These are phyloP conservation scores for Thymallus thymallus DNA, from an alignment of 2,113 vertebrate genomes.

Conservation along the genomic window DNA sequence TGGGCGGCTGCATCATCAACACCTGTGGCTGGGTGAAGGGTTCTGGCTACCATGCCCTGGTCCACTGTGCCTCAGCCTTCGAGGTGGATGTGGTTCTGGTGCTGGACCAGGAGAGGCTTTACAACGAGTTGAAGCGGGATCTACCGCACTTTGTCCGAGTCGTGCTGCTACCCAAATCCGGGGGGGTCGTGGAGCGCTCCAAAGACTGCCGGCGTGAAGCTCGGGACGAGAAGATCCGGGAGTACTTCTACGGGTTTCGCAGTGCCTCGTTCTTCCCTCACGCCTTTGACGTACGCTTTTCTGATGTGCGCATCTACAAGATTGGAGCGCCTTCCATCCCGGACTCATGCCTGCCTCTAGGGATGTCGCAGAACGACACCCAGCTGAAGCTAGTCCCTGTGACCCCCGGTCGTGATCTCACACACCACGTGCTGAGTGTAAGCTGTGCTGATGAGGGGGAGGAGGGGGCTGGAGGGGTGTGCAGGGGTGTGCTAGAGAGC, in stretches of 20 bases:
- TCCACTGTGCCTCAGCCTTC: conserved; percentile 93
- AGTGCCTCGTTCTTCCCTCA: conserved; percentile 90
- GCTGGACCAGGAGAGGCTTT: conserved; percentile 94
- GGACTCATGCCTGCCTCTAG: conserved; percentile 93
- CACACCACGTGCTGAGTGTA: conserved; percentile 93
- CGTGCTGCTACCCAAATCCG: conserved; percentile 91
- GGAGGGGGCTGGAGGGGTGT: conserved; percentile 58
- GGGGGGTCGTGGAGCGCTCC: conserved; percentile 91
- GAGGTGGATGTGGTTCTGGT: conserved; percentile 97
- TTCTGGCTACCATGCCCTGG: conserved; percentile 94
- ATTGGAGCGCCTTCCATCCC: conserved; percentile 96
- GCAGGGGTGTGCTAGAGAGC: conserved; percentile 79
- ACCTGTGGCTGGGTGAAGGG: conserved; percentile 98
- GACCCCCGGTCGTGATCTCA: conserved; percentile 92
- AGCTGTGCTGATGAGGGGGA: conserved; percentile 85
- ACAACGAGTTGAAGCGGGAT: conserved; percentile 94
- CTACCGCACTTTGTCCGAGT: conserved; percentile 94
- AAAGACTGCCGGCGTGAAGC: conserved; percentile 92
- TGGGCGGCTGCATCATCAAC: conserved; percentile 96
- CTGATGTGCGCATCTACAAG: conserved; percentile 96
- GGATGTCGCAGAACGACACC: conserved; percentile 98
- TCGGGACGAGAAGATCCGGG: conserved; percentile 90
- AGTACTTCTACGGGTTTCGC: conserved; percentile 97
- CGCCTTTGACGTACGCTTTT: conserved; percentile 94
- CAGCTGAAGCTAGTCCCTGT: conserved; percentile 96